Conservation (phyloP, 1,140 invertebrate species). For the Carposina sasakii region DNA sequence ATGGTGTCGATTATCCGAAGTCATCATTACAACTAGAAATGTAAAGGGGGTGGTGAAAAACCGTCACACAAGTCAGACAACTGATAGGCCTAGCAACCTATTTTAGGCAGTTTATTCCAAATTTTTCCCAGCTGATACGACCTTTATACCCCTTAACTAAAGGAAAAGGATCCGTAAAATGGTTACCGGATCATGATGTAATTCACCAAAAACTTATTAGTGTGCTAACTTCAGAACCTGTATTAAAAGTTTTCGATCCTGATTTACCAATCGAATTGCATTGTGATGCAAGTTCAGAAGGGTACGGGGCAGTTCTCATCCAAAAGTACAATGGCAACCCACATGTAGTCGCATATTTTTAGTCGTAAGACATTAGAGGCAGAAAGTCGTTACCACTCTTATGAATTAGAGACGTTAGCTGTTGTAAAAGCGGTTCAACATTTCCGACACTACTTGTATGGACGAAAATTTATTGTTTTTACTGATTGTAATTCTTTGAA, state of each 20-base stretch:
- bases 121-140: constrained; percentile 26
- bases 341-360: constrained; percentile 58
- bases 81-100: constrained; percentile 35
- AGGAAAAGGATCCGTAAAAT: constrained; percentile 14
- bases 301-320: constrained; percentile 39
- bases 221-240: constrained; percentile 28
- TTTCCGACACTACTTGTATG: constrained; percentile 37
- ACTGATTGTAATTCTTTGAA: constrained; percentile 43
- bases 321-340: constrained; percentile 50
- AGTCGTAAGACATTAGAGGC: constrained; percentile 46
- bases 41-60: no score
- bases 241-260: constrained; percentile 43
- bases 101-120: constrained; percentile 37
- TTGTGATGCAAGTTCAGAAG: constrained; percentile 38
- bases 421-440: constrained; percentile 45
- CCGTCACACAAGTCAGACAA: constrained; percentile 31
- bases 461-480: constrained; percentile 33
- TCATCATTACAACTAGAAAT: no score
- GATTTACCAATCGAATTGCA: constrained; percentile 40
- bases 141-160: constrained; percentile 27
- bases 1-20: no score
- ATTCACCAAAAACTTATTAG: constrained; percentile 14
- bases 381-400: constrained; percentile 42
- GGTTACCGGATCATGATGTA: constrained; percentile 18
- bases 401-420: constrained; percentile 53